These are phyloP conservation scores for Solea solea DNA, from an alignment of 2,113 vertebrate species.

Conservation along the genomic window DNA sequence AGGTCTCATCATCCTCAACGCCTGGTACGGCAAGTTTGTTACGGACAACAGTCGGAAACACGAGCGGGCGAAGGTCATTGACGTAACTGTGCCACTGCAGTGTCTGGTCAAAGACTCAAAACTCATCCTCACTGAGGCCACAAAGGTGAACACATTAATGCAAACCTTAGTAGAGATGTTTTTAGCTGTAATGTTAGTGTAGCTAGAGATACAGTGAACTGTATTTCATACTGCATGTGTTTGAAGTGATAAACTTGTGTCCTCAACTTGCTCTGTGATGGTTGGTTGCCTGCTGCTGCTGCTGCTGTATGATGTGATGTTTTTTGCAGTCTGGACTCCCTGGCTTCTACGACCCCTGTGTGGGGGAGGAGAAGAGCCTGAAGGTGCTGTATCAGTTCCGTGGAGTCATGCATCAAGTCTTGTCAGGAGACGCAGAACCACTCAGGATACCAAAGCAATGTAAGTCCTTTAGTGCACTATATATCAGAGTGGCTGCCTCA, in stretches of 20 bases:
- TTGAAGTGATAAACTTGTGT: not conserved
- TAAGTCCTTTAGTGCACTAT: slow-evolving; percentile 73
- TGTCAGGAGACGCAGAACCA: slow-evolving; percentile 90
- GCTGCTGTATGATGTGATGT: slow-evolving; percentile 22
- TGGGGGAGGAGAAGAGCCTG: slow-evolving; percentile 97
- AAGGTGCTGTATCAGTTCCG: slow-evolving; percentile 99
- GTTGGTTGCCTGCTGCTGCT: slow-evolving; percentile 1
- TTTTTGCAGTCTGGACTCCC: slow-evolving; percentile 90
- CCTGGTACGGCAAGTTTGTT: slow-evolving; percentile 99
- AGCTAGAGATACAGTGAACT: not conserved
- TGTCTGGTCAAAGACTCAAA: slow-evolving; percentile 99
- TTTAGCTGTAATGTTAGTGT: not conserved
- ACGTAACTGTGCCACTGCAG: slow-evolving; percentile 95
- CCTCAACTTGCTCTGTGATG: not conserved
- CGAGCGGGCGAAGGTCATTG: slow-evolving; percentile 95
- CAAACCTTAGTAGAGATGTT: not conserved
- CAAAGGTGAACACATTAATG: slow-evolving; percentile 84
- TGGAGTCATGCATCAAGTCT: slow-evolving; percentile 96
- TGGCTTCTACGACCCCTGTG: slow-evolving; percentile 96
- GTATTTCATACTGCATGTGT: not conserved
- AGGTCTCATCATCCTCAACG: slow-evolving; percentile 96
- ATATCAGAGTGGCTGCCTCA: not conserved
- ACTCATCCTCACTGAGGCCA: slow-evolving; percentile 95
- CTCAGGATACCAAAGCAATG: slow-evolving; percentile 99
- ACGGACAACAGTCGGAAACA: slow-evolving; percentile 93